Evolutionary conservation across 2,888 invertebrate species (phyloP), one percentile per base, ranked within the genome.

Genomic region (Drosophila anomalipes): DNA sequence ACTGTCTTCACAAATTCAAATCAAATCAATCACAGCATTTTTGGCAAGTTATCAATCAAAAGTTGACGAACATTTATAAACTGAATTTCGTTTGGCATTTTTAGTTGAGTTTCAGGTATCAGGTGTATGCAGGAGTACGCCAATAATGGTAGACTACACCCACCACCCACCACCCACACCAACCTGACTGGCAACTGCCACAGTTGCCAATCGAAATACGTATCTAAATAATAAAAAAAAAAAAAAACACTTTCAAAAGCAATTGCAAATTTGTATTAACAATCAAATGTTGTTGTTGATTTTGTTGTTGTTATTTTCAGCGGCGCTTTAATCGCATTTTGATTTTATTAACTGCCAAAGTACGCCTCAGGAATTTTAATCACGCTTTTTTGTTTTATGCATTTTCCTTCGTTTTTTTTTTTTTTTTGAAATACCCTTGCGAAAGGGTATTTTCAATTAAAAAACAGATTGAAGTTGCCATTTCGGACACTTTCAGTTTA

Each of bases 361-460:
- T 66, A 67, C 66, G 82, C 66, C 57, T 66, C 56, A 56, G 72
- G 83, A 88, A 84, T 84, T 86, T 88, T 66, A 84, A 84, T 76
- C 56, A 58, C 56, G 33, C 4, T 59, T 63, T 52, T 47, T 54
- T 54, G 5, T n/a, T 19, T 26, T 33, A 39, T 51, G 28, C 14
- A n/a, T 37, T 61, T 37, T 39, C 61, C 33, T 67, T 37, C 65
- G 41, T 12, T 70, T 65, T 66, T 64, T 44, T 14, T 63, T 62
- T 62, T 54, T 62, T 70, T 12, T 26, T 22, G 1, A 6, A 10
- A 77, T 57, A 71, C 67, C 26, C 67, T 67, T 33, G 67, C 67
- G 12, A 16, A 12, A 39, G 54, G 68, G 9, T 9, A 26, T 32
- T 12, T 5, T 2, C 39, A 56, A 12, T 1, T 32, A 19, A 2